A percentile compares a stretch with the other conserved stretches of the same genome.
Evolutionary conservation across 2,888 invertebrate species (phyloP).

Genomic region (Andrena chrysosceles): DNA sequence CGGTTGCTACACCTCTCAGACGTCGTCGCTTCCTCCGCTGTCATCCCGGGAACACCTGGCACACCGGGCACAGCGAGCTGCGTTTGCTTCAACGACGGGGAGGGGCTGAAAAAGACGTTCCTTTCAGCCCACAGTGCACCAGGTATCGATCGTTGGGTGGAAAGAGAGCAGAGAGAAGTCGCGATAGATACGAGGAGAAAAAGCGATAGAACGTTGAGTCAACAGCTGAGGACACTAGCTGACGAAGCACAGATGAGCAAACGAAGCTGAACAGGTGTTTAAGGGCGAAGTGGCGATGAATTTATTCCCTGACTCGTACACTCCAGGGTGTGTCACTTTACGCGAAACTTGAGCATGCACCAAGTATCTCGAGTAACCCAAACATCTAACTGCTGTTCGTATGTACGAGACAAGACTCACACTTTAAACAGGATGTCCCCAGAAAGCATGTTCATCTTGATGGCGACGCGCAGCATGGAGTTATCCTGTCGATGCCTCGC

Average conservation of each 20-base stretch:
- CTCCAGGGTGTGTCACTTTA: no score
- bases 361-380: no score
- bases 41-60: constrained; percentile 79
- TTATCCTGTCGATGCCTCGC: constrained; percentile 97
- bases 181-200: neutral
- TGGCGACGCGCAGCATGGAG: constrained; percentile 96
- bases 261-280: no score
- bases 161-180: neutral
- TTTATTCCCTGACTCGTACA: no score
- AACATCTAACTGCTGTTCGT: no score
- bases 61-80: constrained; percentile 85
- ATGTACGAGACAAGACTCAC: constrained; percentile 90
- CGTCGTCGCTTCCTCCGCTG: constrained; percentile 79
- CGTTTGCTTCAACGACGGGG: constrained; percentile 87
- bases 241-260: no score
- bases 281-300: no score
- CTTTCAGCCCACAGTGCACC: neutral
- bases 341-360: no score
- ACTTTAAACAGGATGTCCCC: constrained; percentile 99
- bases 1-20: constrained; percentile 84
- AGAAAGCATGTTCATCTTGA: constrained; percentile 97
- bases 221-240: no score
- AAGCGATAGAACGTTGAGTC: no score
- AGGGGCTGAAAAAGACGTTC: constrained; percentile 86
- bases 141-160: no score